Evolutionary conservation across 2,888 invertebrate species (phyloP).

Genomic region (Phengaris alcon): DNA sequence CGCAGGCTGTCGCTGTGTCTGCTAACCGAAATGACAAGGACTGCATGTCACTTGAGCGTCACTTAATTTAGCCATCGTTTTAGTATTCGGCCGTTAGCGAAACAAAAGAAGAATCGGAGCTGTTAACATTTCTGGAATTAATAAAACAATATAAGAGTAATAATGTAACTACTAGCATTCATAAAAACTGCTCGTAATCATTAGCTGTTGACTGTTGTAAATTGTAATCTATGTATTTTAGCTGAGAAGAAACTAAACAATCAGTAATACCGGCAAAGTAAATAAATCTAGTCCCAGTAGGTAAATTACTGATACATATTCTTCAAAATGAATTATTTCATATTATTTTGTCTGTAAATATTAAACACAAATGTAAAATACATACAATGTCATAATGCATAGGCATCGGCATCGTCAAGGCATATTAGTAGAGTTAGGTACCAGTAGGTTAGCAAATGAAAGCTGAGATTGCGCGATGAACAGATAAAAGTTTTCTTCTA

Average conservation of each 20-base stretch:
- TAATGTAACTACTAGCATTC: neutral
- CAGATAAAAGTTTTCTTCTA: constrained; percentile 34
- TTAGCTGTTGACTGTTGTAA: constrained; percentile 1
- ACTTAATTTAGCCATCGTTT: no score
- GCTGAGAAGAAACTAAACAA: neutral
- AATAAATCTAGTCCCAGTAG: no score
- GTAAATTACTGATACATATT: no score
- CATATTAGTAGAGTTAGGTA: neutral
- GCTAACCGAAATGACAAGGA: no score
- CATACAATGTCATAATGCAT: no score
- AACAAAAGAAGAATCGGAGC: neutral
- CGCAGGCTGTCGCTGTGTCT: no score
- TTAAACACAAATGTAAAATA: no score
- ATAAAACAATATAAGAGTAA: neutral
- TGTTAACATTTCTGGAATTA: neutral
- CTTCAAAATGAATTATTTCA: no score
- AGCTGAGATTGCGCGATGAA: constrained; percentile 29
- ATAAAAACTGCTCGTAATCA: neutral
- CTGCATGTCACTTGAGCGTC: no score
- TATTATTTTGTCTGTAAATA: no score
- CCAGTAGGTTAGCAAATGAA: neutral
- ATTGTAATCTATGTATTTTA: neutral
- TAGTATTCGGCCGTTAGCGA: neutral
- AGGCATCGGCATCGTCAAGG: neutral
- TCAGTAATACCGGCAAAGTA: neutral